Base-by-base conservation (phyloP, 2,888 invertebrate species). In the Heliconius cydno region DNA sequence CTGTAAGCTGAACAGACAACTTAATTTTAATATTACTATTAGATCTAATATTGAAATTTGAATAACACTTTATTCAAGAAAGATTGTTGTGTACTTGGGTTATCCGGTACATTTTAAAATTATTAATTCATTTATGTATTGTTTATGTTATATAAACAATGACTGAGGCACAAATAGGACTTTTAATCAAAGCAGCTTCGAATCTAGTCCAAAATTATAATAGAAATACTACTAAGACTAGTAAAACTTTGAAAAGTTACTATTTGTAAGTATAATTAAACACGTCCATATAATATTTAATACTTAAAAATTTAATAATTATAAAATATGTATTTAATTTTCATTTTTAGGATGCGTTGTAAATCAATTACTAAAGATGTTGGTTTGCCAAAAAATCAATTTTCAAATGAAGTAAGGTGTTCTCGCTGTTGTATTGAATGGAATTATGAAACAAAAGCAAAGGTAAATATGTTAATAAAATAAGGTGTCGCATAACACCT, bases 401-500 rank as follows among this genome's bases (percentile, higher is more conserved):
- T 94, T 85, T 92, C 93, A 5, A 70, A 85, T 0, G 85, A 88
- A 84, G 83, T 85, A 22, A 88, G 93, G 84, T 95, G 95, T 83
- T 86, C 90, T 12, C 86, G 86, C 70, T 95, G 94, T 83, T 92
- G 90, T 79, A 83, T 90, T 75, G 92, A 93, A 82, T 94, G 93
- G 93, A 87, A 82, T 19, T 89, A 84, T 65, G 84, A 86, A 57
- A 87, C 89, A 30, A 82, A 86, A 65, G 84, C 86, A 12, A 90
- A 88, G 84, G 94, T 94, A 88, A 71, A 41, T 34, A 34, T 34
- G 34, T 34, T 34, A 34, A 34, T 34, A 9, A 34, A 34, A 34
- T 34, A 34, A 9, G 34, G 34, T 34, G 34, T 34, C 7, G 34
- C 34, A 34, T 34, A 34, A 34, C 6, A 34, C 7, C 34, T 34